Conservation (phyloP, 2,113 vertebrate species). For the Hydropotes inermis region DNA sequence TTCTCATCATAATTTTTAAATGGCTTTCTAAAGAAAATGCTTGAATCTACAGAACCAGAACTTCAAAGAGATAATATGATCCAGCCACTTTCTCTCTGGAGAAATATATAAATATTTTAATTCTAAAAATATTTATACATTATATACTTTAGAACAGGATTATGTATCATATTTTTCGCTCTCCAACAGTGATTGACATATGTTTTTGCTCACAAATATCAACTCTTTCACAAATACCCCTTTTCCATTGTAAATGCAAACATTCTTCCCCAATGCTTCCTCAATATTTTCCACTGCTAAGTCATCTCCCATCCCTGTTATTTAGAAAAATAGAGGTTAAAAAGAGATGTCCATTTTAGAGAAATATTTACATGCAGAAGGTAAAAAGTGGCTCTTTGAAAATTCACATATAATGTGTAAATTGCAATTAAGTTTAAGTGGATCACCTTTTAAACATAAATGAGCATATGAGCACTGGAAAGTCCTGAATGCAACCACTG, state of each 20-base stretch:
- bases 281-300: not conserved
- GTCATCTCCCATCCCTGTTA: not conserved
- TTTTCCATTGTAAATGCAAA: slow-evolving; percentile 29
- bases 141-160: slow-evolving; percentile 28
- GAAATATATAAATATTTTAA: not conserved
- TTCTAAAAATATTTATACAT: slow-evolving; percentile 14
- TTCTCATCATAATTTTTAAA: slow-evolving; percentile 43
- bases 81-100: not conserved
- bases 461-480: not conserved
- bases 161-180: slow-evolving; percentile 34
- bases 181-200: not conserved
- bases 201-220: slow-evolving; percentile 39
- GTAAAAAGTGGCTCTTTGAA: not conserved
- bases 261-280: not conserved
- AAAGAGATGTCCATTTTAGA: not conserved
- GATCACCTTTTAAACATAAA: not conserved
- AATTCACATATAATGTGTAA: not conserved
- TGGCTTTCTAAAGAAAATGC: slow-evolving; percentile 31
- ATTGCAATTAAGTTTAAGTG: not conserved
- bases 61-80: slow-evolving; percentile 51
- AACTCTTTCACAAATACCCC: slow-evolving; percentile 21
- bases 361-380: not conserved
- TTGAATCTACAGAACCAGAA: slow-evolving; percentile 42
- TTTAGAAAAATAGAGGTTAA: not conserved
- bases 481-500: not conserved